These are phyloP conservation scores for Ailurus styani DNA, from an alignment of 2,113 vertebrate genomes.

Conservation along the genomic window DNA sequence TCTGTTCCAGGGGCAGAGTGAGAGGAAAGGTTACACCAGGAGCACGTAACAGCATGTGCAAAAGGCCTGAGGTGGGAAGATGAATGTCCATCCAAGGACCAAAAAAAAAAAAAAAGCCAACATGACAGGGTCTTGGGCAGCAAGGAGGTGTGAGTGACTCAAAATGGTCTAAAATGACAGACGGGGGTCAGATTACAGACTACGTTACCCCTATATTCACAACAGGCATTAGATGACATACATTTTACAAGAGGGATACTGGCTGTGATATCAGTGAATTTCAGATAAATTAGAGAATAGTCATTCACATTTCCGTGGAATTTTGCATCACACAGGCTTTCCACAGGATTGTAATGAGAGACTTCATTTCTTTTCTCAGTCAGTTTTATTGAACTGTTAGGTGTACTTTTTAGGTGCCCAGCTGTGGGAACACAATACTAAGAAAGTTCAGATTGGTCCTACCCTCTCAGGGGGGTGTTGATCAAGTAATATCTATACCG, in stretches of 20 bases:
- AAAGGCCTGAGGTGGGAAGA: neutral
- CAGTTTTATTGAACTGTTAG: neutral
- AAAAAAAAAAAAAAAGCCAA: neutral
- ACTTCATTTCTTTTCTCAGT: neutral
- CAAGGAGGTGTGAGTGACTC: neutral
- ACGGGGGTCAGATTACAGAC: neutral
- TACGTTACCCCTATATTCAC: neutral
- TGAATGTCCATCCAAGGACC: neutral
- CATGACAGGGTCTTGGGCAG: neutral
- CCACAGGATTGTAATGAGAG: neutral
- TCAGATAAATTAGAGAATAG: neutral
- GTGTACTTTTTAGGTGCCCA: neutral
- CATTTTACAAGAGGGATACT: neutral
- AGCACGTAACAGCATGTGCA: neutral
- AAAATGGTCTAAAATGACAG: neutral
- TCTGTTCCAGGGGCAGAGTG: neutral
- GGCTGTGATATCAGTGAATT: neutral
- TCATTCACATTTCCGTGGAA: neutral
- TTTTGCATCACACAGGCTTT: neutral
- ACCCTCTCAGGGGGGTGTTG: neutral
- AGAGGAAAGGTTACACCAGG: neutral
- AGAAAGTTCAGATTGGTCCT: neutral
- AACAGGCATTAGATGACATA: too few species aligned
- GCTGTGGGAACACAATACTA: neutral
- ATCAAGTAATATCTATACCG: neutral